Percentiles rank a stretch among this genome's conserved stretches.
Conservation (phyloP, 23 tunicate species). For the Botrylloides violaceus region DNA sequence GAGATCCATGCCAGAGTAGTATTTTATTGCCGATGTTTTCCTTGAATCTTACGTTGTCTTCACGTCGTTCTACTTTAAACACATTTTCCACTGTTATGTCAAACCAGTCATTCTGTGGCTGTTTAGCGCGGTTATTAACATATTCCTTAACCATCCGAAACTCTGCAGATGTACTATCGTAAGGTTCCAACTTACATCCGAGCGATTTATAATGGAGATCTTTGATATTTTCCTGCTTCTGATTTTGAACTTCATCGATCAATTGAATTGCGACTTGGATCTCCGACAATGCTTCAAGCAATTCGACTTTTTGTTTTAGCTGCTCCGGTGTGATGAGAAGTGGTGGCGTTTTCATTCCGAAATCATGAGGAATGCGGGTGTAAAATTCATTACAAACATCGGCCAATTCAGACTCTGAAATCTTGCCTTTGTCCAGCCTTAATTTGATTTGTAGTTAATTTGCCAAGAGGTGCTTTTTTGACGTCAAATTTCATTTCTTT, state of each 20-base stretch:
- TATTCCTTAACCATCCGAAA: slow-evolving; percentile 30
- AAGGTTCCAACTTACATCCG: slow-evolving; percentile 38
- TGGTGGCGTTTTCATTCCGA: slow-evolving; percentile 78
- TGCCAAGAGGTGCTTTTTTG: slow-evolving; percentile 66
- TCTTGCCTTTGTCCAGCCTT: slow-evolving; percentile 36
- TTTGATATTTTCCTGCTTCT: slow-evolving; percentile 17
- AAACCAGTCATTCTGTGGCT: slow-evolving; percentile 41
- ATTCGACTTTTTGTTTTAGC: slow-evolving; percentile 35
- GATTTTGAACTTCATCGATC: slow-evolving; percentile 25
- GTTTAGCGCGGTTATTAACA: slow-evolving; percentile 41
- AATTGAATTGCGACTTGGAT: slow-evolving; percentile 39
- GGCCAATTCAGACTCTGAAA: slow-evolving; percentile 1
- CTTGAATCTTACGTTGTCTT: slow-evolving; percentile 12
- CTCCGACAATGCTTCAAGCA: slow-evolving; percentile 59
- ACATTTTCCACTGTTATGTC: slow-evolving; percentile 31
- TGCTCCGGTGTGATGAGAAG: slow-evolving; percentile 26
- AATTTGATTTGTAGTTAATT: slow-evolving; percentile 55
- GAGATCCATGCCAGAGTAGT: slow-evolving; percentile 85
- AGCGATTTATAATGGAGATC: slow-evolving; percentile 46
- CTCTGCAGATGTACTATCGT: slow-evolving; percentile 4
- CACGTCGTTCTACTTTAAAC: slow-evolving; percentile 29
- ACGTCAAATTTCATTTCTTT: slow-evolving; percentile 64
- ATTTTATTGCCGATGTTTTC: slow-evolving; percentile 21
- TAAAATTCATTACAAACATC: slow-evolving; percentile 78
- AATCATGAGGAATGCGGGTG: slow-evolving; percentile 85